Evolutionary conservation across 2,888 invertebrate genomes (phyloP), one percentile per base, ranked within the genome.

Genomic region (Hofmannophila pseudospretella): DNA sequence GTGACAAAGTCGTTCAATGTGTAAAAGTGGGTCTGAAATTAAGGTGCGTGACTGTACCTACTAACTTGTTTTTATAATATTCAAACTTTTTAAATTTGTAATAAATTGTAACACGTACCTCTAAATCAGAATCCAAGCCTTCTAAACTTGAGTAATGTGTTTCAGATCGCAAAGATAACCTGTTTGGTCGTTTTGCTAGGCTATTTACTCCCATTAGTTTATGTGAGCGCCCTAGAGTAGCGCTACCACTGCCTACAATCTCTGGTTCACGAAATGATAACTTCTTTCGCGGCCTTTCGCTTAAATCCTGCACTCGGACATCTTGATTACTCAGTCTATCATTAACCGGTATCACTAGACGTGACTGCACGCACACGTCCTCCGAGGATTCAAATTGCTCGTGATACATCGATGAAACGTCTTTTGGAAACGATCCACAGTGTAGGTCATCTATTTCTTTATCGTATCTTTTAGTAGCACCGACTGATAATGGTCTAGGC

Each of bases 181-280:
- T 68, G 38, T 80, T 80, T 1, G 81, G 71, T 51, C 69, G 63
- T 36, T 65, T 67, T 1, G 72, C 57, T 14, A 82, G 67, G 45
- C 81, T 84, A 41, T 80, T 84, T 7, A 84, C 70, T 48, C 85
- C 84, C 82, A 85, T 84, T 19, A 75, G 57, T 47, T 84, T 85
- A 44, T 70, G 59, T n/a, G 84, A 82, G 7, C 87, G 70, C 9
- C 79, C 77, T 16, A 76, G 36, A 3, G 75, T 78, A 20, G 70
- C 67, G 50, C 62, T 73, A 11, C 67, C 64, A 39, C 68, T 62
- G 36, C 64, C 70, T 44, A 91, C 86, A 32, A 93, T 92, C 76
- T 94, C 94, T 2, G 96, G 96, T 59, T 96, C 95, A 42, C 94
- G 91, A 74, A 96, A 96, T 5, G 95, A 96, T 7, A 96, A 80